Base-by-base conservation (phyloP, 2,113 vertebrate species). In the Daphoenositta chrysoptera region DNA sequence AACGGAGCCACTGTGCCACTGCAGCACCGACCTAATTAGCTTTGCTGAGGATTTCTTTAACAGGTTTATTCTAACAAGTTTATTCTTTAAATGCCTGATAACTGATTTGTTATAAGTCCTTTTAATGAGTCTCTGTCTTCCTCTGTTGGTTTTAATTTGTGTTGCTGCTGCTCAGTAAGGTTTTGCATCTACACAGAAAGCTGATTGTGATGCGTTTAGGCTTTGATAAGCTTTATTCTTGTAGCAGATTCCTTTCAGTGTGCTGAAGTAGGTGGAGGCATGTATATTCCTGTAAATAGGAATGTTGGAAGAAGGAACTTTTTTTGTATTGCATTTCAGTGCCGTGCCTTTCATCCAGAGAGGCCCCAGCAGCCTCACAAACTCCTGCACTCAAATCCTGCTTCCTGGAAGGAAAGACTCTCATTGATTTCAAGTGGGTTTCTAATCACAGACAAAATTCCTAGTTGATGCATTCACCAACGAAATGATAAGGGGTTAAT, bases 11-110 rank as follows among this genome's bases (percentile, higher is more conserved):
- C 96, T 95, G 96, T 98, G 88, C 76, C 87, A 73, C 72, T 73
- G 78, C 94, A 97, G 97, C 87, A 87, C 90, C 56, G 13, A 96
- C 96, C 96, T 97, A 97, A 98, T 98, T 98, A 97, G 93, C 96
- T 97, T 91, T 72, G 56, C 96, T 68, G 88, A 89, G 97, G 94
- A 94, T 98, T 98, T 96, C 95, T 96, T 96, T 98, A 97, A 97
- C 97, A 97, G 98, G 96, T 95, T 98, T 97, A 97, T 97, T 97
- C 97, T 97, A 97, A 97, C 96, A 96, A 97, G 95, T 95, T 86
- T 96, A 94, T 97, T 97, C 97, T 96, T 97, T 97, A 96, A 97
- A 93, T 1, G 63, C 69, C 97, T 97, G 97, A 97, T 97, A 98
- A 96, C 95, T 72, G 95, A 97, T 97, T 96, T 97, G 96, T 97